Evolutionary conservation across 1,140 invertebrate species (phyloP).

Genomic region (Antheraea mylitta): DNA sequence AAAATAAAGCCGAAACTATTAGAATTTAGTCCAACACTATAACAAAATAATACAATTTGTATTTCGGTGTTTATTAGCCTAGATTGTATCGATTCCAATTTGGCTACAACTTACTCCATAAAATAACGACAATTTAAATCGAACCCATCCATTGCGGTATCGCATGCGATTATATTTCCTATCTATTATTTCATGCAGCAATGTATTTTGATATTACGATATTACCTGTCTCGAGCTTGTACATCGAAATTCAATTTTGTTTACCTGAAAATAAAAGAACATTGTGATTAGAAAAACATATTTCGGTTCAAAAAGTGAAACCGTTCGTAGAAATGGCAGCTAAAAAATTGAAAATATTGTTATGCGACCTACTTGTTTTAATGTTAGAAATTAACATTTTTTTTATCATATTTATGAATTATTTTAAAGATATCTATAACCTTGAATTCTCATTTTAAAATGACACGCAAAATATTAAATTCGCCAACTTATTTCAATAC

Average conservation of each 20-base stretch:
- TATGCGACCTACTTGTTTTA: neutral
- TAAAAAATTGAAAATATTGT: neutral
- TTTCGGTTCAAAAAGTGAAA: neutral
- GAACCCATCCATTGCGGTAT: neutral
- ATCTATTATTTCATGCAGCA: neutral
- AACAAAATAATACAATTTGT: neutral
- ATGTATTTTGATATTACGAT: neutral
- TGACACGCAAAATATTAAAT: too few relatives aligned
- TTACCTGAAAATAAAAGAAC: conserved; percentile 3
- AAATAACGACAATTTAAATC: neutral
- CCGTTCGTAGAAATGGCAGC: neutral
- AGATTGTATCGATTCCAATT: neutral
- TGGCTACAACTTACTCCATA: neutral
- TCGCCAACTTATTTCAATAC: too few relatives aligned
- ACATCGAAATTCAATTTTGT: neutral
- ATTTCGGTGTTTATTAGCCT: neutral
- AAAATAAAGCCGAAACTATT: neutral
- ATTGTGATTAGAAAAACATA: neutral
- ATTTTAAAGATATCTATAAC: neutral
- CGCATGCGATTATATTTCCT: neutral
- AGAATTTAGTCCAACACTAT: neutral
- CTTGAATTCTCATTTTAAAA: too few relatives aligned
- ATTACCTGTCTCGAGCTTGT: neutral
- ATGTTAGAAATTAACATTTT: neutral
- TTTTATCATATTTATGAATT: neutral